phyloP scores from a whole-genome alignment of 2,888 invertebrate genomes.

The Rapana venosa region DNA sequence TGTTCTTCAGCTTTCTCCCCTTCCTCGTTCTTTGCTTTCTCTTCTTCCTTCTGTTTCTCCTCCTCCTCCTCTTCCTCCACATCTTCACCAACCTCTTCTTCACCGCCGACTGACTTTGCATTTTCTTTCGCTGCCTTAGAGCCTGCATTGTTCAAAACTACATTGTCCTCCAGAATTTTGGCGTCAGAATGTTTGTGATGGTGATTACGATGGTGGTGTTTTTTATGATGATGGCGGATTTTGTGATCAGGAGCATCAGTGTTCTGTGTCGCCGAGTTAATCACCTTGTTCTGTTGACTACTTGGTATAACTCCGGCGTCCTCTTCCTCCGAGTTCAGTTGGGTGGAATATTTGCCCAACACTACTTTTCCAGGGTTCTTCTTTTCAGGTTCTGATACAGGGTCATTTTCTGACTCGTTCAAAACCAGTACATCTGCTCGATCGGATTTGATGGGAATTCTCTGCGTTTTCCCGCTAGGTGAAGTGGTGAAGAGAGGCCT shows the following conservation, averaged over 20 bases:
- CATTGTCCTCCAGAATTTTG: neutral
- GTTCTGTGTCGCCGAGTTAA: neutral
- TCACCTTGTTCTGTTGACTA: neutral
- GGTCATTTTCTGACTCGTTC: neutral
- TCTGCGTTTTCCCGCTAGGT: neutral
- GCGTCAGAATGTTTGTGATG: neutral
- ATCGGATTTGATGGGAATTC: neutral
- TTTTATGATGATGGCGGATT: slow-evolving; percentile 22
- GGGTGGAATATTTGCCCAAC: neutral
- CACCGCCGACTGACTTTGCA: neutral
- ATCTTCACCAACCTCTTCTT: neutral
- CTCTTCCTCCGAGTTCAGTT: neutral
- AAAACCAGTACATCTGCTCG: neutral
- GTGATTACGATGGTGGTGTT: slow-evolving; percentile 30
- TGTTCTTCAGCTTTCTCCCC: slow-evolving; percentile 25
- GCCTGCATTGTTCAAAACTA: slow-evolving; percentile 41
- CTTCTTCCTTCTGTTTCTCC: neutral
- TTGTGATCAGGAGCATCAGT: slow-evolving; percentile 38
- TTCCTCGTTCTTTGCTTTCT: neutral
- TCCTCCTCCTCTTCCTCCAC: neutral
- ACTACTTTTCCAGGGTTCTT: neutral
- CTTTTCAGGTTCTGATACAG: neutral
- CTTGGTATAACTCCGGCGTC: neutral
- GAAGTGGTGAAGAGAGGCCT: neutral
- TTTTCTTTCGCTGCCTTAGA: neutral